Evolutionary conservation across 2,113 vertebrate species (phyloP), one percentile per base, ranked within the genome.

Genomic region (Sinocyclocheilus grahami): DNA sequence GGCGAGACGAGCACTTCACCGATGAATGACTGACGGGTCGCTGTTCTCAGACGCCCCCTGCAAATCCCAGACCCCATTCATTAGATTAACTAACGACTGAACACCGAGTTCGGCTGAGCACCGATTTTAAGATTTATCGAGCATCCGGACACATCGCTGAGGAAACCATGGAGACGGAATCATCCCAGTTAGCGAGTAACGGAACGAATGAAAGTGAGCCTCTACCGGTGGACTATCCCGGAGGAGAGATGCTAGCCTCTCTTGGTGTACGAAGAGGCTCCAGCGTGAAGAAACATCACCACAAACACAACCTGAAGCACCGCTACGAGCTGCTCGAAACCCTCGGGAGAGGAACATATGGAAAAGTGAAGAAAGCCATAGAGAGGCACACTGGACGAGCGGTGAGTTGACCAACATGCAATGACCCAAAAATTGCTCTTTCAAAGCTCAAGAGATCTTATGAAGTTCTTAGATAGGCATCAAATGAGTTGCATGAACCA

Each of bases 301-400:
- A 97, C 92, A 97, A 97, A 58, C 96, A 97, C 94, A 97, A 97
- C 93, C 93, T 97, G 93, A 97, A 96, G 89, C 97, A 97, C 91
- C 96, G 97, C 89, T 97, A 97, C 78, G 97, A 97, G 91, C 92
- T 97, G 89, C 94, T 94, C 89, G 96, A 97, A 92, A 97, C 96
- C 3, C 92, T 97, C 90, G 97, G 97, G 83, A 96, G 94, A 91
- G 97, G 97, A 79, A 97, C 96, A 58, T 97, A 97, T 16, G 97
- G 97, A 86, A 97, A 97, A 94, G 97, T 97, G 91, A 97, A 96
- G 92, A 93, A 96, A 88, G 97, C 96, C 76, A 94, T 95, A 42
- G 97, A 97, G 92, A 93, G 95, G 85, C 96, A 96, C 88, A 96
- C 96, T 0, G 96, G 96, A 86, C 93, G 96, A 92, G 95, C 95